Conservation (phyloP, 64 coral and sea anemone species). For the Stichodactyla mertensii region DNA sequence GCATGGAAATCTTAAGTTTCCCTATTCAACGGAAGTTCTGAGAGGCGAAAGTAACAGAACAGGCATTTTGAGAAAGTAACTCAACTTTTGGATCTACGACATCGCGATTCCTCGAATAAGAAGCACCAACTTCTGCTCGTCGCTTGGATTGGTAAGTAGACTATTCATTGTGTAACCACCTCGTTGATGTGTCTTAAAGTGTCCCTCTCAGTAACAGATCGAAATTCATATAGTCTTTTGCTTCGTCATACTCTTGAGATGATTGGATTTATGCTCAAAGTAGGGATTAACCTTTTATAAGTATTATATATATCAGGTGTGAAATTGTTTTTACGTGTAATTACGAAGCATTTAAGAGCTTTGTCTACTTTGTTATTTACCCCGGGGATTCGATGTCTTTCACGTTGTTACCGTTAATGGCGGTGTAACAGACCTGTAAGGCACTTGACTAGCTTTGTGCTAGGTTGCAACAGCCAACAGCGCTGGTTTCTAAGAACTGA, state of each 20-base stretch:
- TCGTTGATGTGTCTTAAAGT: background rate
- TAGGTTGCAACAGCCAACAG: background rate
- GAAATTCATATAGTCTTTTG: background rate
- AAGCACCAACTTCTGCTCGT: background rate
- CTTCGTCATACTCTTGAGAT: background rate
- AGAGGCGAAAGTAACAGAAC: conserved; percentile 22
- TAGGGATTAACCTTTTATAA: conserved; percentile 28
- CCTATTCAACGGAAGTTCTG: background rate
- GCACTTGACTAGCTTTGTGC: background rate
- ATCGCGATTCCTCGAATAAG: background rate
- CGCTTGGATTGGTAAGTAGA: background rate
- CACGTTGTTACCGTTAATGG: background rate
- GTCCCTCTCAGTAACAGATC: background rate
- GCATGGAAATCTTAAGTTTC: background rate
- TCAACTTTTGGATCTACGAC: background rate
- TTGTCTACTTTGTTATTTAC: conserved; percentile 23
- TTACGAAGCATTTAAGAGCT: conserved; percentile 17
- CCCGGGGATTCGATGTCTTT: background rate
- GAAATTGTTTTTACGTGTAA: conserved; percentile 26
- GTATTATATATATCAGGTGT: conserved; percentile 25
- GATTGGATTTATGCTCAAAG: conserved; percentile 19
- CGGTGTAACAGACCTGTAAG: background rate
- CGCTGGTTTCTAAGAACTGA: background rate
- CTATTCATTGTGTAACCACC: background rate
- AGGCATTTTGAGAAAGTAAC: background rate